Percentiles rank a stretch among this genome's conserved stretches.
These are phyloP conservation scores for Athene cunicularia DNA, from an alignment of 2,113 vertebrate species.

Conservation along the genomic window DNA sequence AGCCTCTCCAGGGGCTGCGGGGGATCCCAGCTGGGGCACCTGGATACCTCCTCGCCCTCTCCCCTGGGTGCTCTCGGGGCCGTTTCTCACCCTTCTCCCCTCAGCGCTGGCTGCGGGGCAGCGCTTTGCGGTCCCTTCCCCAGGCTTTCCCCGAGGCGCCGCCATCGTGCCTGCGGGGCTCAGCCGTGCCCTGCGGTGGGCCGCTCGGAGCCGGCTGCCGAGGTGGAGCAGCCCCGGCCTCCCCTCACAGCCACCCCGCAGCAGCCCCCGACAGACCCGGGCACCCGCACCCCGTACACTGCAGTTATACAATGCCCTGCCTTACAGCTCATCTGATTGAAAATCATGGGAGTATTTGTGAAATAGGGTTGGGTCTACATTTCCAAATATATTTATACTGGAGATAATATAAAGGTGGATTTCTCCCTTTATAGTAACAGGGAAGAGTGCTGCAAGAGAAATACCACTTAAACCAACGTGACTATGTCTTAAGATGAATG, in stretches of 20 bases:
- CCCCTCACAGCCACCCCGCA: background rate
- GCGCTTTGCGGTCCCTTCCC: background rate
- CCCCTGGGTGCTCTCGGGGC: accelerated
- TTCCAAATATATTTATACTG: background rate
- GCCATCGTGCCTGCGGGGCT: accelerated
- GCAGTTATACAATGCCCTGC: background rate
- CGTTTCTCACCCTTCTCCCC: background rate
- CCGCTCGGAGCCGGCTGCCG: accelerated
- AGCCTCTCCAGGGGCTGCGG: accelerated
- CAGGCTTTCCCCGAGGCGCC: accelerated
- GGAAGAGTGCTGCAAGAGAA: background rate
- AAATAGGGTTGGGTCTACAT: background rate
- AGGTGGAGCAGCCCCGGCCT: accelerated
- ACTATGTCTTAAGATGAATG: background rate
- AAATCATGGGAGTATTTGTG: background rate
- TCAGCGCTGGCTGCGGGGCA: background rate
- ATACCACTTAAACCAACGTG: background rate
- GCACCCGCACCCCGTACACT: accelerated
- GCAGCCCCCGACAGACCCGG: background rate
- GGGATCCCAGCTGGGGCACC: background rate
- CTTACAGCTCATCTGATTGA: background rate
- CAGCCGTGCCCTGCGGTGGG: accelerated
- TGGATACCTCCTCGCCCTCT: too few species aligned
- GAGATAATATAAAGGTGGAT: background rate
- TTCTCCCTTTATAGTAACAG: background rate